phyloP scores from a whole-genome alignment of 2,113 vertebrate species.

The Stigmatopora nigra region DNA sequence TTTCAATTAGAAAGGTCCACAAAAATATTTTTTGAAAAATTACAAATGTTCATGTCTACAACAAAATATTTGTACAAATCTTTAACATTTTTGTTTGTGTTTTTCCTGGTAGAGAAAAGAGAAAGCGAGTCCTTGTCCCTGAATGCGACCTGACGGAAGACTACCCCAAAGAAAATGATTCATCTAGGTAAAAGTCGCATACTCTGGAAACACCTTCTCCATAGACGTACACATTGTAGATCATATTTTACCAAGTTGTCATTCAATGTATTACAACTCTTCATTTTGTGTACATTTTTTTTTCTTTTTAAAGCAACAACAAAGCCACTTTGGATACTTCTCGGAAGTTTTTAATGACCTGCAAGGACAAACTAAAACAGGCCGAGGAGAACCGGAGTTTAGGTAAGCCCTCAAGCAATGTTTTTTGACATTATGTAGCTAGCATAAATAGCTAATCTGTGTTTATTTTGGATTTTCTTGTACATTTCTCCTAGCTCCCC shows the following conservation, averaged over 20 bases:
- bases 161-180: constrained; percentile 98
- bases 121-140: constrained; percentile 77
- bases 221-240: neutral
- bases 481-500: constrained; percentile 59
- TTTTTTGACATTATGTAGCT: neutral
- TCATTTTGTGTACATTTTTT: neutral
- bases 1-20: no score
- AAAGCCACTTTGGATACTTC: constrained; percentile 83
- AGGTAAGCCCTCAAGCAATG: constrained; percentile 62
- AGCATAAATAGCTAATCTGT: no score
- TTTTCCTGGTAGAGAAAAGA: constrained; percentile 78
- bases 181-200: constrained; percentile 75
- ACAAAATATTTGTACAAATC: no score
- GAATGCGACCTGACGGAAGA: constrained; percentile 86
- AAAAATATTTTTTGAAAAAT: no score
- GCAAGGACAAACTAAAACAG: constrained; percentile 90
- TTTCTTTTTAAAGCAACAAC: constrained; percentile 78
- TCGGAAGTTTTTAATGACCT: constrained; percentile 83
- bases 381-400: constrained; percentile 81
- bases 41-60: no score
- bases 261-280: no score
- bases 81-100: neutral
- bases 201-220: neutral
- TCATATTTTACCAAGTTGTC: no score
- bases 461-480: neutral